Evolutionary conservation across 2,797 vertebrate genomes (phyloP).

Genomic region (Ibycter americanus): DNA sequence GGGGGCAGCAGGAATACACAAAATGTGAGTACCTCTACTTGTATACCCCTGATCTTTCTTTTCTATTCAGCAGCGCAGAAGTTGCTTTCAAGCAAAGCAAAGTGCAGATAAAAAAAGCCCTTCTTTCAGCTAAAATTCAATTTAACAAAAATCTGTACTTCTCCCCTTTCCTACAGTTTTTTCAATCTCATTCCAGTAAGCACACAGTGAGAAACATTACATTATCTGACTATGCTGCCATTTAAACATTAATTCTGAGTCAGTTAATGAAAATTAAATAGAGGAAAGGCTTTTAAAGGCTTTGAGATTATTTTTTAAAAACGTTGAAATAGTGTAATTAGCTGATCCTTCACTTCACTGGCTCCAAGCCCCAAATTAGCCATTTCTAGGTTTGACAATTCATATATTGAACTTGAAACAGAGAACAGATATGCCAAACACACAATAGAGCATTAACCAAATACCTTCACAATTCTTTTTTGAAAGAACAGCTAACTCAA

Average conservation of each 20-base stretch:
- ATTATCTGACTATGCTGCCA: not conserved
- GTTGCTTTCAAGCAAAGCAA: not conserved
- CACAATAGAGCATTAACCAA: not conserved
- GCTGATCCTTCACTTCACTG: not conserved
- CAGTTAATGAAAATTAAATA: conserved; percentile 21
- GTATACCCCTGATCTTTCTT: not conserved
- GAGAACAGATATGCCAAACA: not conserved
- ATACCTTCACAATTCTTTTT: not conserved
- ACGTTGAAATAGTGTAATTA: not conserved
- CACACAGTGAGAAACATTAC: not conserved
- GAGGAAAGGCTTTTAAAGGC: not conserved
- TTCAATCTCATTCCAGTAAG: not conserved
- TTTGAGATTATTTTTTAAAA: not conserved
- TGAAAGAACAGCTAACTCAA: not conserved
- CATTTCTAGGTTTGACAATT: not conserved
- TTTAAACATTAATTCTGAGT: conserved; percentile 1
- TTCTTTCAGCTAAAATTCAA: not conserved
- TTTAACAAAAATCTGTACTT: not conserved
- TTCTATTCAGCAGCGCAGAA: not conserved
- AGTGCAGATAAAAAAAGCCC: accelerated
- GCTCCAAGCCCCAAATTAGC: not conserved
- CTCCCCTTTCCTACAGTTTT: not conserved
- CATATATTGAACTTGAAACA: not conserved
- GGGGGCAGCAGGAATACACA: not conserved
- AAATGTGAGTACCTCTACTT: not conserved